phyloP scores from a whole-genome alignment of 1,140 invertebrate genomes.

The Drosophila kohkoa region DNA sequence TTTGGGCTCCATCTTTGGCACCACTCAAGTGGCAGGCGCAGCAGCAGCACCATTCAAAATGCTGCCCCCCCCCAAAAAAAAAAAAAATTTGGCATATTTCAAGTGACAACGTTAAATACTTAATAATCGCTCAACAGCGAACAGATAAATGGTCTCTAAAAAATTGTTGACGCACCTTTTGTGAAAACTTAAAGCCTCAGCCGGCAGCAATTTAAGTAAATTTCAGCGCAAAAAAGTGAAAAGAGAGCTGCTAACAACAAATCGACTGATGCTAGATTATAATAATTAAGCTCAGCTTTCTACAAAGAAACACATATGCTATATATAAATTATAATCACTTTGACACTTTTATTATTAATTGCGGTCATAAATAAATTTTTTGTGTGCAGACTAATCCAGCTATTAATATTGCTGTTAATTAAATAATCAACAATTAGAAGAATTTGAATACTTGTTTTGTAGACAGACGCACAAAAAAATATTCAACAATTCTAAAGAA shows the following conservation, averaged over 20 bases:
- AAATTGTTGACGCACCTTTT: conserved; percentile 57
- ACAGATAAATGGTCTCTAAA: conserved; percentile 16
- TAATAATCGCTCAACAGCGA: conserved; percentile 34
- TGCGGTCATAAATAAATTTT: neutral
- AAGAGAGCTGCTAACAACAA: conserved; percentile 31
- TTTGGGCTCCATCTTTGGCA: conserved; percentile 20
- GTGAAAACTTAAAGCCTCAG: conserved; percentile 40
- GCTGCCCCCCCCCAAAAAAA: conserved; percentile 5
- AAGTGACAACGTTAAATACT: conserved; percentile 40
- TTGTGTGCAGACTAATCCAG: neutral
- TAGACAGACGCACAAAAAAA: neutral
- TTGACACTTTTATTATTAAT: conserved; percentile 4
- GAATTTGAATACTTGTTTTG: conserved; percentile 1
- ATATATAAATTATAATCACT: neutral
- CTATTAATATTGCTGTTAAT: conserved; percentile 1
- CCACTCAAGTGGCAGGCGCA: conserved; percentile 27
- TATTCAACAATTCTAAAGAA: neutral
- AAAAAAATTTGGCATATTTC: conserved; percentile 14
- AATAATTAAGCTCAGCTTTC: conserved; percentile 16
- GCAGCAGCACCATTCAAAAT: conserved; percentile 31
- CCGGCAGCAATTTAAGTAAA: conserved; percentile 34
- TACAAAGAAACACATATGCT: neutral
- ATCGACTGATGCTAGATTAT: conserved; percentile 15
- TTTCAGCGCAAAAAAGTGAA: conserved; percentile 61
- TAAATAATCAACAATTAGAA: conserved; percentile 8